Base-by-base conservation (phyloP, 2,888 invertebrate species). In the Venusia cambrica region DNA sequence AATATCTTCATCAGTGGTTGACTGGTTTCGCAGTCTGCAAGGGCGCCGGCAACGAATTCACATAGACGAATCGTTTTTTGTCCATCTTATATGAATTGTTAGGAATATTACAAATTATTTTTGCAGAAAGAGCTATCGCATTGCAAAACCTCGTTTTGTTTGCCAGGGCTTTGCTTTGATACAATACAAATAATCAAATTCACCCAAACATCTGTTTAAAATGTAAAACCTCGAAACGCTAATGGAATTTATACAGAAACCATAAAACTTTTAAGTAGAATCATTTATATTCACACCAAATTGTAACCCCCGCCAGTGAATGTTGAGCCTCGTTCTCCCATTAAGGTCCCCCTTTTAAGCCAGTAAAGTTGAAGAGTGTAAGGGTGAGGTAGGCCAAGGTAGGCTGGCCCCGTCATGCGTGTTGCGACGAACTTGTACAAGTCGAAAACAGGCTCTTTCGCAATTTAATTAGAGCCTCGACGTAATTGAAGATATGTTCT, bases 201-300 rank as follows among this genome's bases (percentile, higher is more conserved):
- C 49, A 48, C 48, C 51, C 57, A 61, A 69, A 67, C 76, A 77
- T 72, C 70, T 74, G 73, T 64, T 78, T 72, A 66, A 71, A 76
- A 80, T 73, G 77, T 77, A 64, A 73, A 75, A 73, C 70, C 71
- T 66, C 77, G 68, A 78, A 75, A 75, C 66, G 62, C 52, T 75
- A 78, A 83, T 79, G 72, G 71, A 75, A 78, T 77, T 79, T 77
- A 78, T 73, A 76, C 72, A 61, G 73, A 73, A 72, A 65, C 69
- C 68, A 75, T 81, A 73, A 78, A 81, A 81, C 72, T 84, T 74
- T 74, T 77, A 80, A 81, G 77, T 73, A 73, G 64, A 61, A 62
- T 71, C 78, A 69, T 80, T 83, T 77, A 77, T 76, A 77, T 80
- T 74, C 73, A 58, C 63, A 59, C 63, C 64, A 66, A 66, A 64